Base-by-base conservation (phyloP, 35 echinoderm and acorn worm species). In the Ophioderma brevispina region DNA sequence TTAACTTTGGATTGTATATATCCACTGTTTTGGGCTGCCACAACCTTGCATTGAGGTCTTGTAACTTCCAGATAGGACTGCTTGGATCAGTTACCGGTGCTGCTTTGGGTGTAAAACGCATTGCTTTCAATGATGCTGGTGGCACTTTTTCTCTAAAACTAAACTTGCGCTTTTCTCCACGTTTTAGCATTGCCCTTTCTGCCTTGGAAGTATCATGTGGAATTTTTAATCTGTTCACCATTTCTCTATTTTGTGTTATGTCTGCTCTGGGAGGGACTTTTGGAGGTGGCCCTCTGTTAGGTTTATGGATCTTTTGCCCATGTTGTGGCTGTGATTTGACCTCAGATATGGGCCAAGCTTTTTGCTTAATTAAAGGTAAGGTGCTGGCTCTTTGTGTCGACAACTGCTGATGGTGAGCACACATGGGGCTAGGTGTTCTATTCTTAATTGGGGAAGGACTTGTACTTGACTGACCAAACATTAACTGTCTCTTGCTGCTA, bases 401-500 rank as follows among this genome's bases (percentile, higher is more conserved):
- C 18, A 38, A 1, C 31, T 25, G 34, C 19, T 38, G 21, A 18
- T 81, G 36, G 37, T 38, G 39, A 38, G 37, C 17, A 37, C 36
- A 40, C 79, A 37, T 40, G 1, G 79, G 79, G 17, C 25, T 81
- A 0, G 79, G 36, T 1, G 15, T 23, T 41, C 40, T 37, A 13
- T 4, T 36, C 38, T 80, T 36, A 13, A 25, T 55, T 88, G 6
- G 18, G 76, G n/a, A 19, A 17, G 37, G 40, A 43, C 31, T 49
- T 30, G 0, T 19, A 25, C 14, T 77, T 50, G 37, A 34, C 35
- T 38, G 76, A 36, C 52, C 81, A 85, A 91, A 91, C 40, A 77
- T 86, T 10, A 91, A 43, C 82, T 91, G 82, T 40, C 90, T 77
- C 21, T 91, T 78, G 30, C 81, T 85, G 32, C 21, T 38, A 15